Conservation (phyloP, 2,797 vertebrate genomes). For the Eupleurogrammus muticus region DNA sequence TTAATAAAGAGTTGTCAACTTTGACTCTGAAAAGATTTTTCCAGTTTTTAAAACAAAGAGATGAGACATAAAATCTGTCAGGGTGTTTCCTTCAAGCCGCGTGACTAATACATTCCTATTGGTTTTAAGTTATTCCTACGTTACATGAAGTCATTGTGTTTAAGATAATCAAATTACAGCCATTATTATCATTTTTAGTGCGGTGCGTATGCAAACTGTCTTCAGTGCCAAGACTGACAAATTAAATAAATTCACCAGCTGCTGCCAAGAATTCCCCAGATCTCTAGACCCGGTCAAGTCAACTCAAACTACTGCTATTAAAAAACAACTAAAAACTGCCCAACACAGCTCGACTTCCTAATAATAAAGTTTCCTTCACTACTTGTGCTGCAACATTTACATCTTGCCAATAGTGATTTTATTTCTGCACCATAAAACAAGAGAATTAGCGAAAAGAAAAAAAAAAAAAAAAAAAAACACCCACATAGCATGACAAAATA, state of each 20-base stretch:
- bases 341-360: not conserved
- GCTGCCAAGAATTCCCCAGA: slow-evolving; percentile 22
- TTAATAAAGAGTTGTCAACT: too few relatives aligned
- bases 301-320: slow-evolving; percentile 2
- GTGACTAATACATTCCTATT: not conserved
- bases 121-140: not conserved
- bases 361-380: slow-evolving; percentile 18
- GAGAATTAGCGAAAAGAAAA: slow-evolving; percentile 37
- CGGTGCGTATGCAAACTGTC: not conserved
- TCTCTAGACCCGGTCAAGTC: not conserved
- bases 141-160: not conserved
- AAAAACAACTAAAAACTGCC: slow-evolving; percentile 14
- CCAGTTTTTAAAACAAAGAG: not conserved
- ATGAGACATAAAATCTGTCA: not conserved
- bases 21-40: not conserved
- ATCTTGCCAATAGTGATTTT: slow-evolving; percentile 36
- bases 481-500: slow-evolving; percentile 57
- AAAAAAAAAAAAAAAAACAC: too few relatives aligned
- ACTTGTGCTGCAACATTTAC: slow-evolving; percentile 29
- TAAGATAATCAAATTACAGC: not conserved
- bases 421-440: slow-evolving; percentile 61
- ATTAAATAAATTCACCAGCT: slow-evolving; percentile 15
- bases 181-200: slow-evolving; percentile 8
- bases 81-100: slow-evolving; percentile 3
- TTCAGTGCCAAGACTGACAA: slow-evolving; percentile 18